Percentiles rank a stretch among this genome's conserved stretches.
Conservation (phyloP, 2,888 invertebrate genomes). For the Agonopterix alstromeriana region DNA sequence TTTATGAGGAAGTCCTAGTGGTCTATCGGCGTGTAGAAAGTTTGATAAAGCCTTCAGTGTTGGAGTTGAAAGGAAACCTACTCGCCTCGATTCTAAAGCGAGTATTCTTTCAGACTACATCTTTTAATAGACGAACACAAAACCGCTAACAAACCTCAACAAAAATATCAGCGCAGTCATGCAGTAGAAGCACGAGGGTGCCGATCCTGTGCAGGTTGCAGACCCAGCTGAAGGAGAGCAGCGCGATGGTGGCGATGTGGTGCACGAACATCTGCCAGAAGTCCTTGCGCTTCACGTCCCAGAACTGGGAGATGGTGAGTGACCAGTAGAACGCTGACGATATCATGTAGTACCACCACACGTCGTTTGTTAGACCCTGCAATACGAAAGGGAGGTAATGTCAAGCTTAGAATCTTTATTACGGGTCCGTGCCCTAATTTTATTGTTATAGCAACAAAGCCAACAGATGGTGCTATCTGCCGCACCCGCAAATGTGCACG, state of each 20-base stretch:
- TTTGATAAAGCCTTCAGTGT: no score
- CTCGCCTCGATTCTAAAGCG: no score
- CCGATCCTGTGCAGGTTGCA: conserved; percentile 95
- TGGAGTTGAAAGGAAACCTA: no score
- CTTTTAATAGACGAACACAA: no score
- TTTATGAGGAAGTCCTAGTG: no score
- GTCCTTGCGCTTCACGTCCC: conserved; percentile 92
- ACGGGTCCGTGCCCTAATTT: no score
- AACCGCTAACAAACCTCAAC: conserved; percentile 79
- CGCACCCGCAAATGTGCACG: no score
- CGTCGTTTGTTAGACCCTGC: conserved; percentile 85
- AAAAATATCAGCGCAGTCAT: conserved; percentile 93
- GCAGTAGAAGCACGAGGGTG: conserved; percentile 89
- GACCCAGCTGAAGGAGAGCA: conserved; percentile 94
- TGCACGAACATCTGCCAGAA: conserved; percentile 98
- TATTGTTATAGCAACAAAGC: no score
- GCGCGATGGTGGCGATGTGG: conserved; percentile 91
- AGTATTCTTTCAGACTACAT: no score
- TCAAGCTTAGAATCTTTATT: background rate
- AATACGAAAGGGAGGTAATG: conserved; percentile 18
- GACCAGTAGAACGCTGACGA: conserved; percentile 97
- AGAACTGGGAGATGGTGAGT: conserved; percentile 91
- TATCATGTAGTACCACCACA: conserved; percentile 98
- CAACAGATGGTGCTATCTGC: no score
- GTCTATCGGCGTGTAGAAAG: no score